Conservation (phyloP, 2,113 vertebrate species). For the Phylloscopus whistleri region DNA sequence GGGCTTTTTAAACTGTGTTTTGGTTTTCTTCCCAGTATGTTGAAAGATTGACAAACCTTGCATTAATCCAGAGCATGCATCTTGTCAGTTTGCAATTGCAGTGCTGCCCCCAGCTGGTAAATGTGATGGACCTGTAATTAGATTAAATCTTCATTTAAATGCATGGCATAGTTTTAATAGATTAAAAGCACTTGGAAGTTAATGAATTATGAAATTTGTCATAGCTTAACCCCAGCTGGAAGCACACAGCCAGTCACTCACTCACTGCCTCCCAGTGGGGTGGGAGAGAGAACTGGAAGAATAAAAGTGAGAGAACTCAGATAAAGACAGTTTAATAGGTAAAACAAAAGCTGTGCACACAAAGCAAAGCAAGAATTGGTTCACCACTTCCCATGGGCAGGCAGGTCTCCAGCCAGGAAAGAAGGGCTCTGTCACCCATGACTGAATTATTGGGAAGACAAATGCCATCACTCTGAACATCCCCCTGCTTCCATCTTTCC, state of each 20-base stretch:
- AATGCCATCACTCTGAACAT: background rate
- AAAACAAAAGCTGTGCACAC: background rate
- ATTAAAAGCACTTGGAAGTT: background rate
- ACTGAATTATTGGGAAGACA: background rate
- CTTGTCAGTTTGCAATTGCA: background rate
- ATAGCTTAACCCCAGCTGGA: background rate
- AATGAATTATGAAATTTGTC: background rate
- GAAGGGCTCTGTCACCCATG: background rate
- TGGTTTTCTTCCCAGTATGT: background rate
- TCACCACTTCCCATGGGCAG: background rate
- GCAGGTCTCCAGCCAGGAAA: background rate
- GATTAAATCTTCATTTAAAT: background rate
- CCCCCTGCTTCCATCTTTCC: background rate
- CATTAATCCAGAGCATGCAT: background rate
- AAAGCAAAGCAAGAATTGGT: background rate
- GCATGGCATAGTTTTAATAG: background rate
- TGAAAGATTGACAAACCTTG: background rate
- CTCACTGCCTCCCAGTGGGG: background rate
- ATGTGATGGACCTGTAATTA: background rate
- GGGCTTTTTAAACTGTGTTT: background rate
- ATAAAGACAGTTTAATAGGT: background rate
- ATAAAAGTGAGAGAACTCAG: background rate
- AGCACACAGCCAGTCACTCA: background rate
- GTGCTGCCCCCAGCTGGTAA: constrained; percentile 81
- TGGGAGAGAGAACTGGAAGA: background rate